Percentiles rank a stretch among this genome's conserved stretches.
Evolutionary conservation across 2,888 invertebrate genomes (phyloP).

Genomic region (Gnatocerus cornutus): DNA sequence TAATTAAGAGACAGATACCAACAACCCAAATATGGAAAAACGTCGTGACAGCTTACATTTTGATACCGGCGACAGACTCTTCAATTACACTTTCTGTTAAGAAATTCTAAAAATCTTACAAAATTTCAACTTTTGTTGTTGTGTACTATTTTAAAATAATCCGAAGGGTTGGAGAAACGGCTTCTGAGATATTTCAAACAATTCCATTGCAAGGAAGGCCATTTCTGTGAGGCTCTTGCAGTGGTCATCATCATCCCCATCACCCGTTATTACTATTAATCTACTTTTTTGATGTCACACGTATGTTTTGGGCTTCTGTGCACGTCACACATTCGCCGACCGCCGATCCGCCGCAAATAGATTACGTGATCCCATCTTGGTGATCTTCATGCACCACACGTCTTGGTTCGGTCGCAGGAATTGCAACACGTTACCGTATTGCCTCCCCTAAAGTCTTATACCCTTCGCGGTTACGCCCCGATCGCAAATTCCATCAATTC

Average conservation of each 20-base stretch:
- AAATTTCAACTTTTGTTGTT: too few species aligned
- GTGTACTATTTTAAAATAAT: too few species aligned
- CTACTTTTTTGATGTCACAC: conserved; percentile 64
- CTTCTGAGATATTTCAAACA: not conserved
- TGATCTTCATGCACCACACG: conserved; percentile 65
- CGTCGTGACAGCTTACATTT: not conserved
- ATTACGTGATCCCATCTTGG: conserved; percentile 70
- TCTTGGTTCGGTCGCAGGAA: conserved; percentile 64
- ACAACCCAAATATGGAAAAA: not conserved
- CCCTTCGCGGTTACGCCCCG: conserved; percentile 55
- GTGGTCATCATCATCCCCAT: conserved; percentile 61
- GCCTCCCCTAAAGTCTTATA: conserved; percentile 48
- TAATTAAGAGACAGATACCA: conserved; percentile 2
- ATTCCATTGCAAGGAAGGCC: not conserved
- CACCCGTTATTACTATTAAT: conserved; percentile 64
- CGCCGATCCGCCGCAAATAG: conserved; percentile 69
- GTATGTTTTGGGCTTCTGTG: conserved; percentile 64
- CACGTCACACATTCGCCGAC: conserved; percentile 65
- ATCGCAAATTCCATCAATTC: conserved; percentile 62
- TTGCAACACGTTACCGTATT: conserved; percentile 66
- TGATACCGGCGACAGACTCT: not conserved
- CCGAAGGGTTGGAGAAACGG: too few species aligned
- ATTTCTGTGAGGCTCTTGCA: not conserved
- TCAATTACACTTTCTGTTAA: conserved; percentile 42
- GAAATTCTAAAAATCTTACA: too few species aligned